Conservation (phyloP, 37 sponge, comb jelly and placozoan species). For the Spongilla lacustris region DNA sequence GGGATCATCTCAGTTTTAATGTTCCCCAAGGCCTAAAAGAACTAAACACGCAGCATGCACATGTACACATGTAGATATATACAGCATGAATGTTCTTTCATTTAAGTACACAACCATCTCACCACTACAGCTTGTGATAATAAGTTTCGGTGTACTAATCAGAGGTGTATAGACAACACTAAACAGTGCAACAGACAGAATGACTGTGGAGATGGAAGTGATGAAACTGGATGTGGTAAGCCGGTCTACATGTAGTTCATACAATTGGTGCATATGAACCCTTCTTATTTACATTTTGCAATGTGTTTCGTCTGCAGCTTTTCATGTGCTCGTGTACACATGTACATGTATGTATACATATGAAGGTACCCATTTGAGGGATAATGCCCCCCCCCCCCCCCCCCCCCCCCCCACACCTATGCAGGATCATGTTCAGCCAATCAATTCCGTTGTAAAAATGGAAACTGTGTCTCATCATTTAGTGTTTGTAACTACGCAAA, state of each 20-base stretch:
- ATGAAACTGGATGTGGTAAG: not conserved
- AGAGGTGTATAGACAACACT: not conserved
- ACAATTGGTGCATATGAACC: too few relatives aligned
- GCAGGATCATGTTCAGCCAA: not conserved
- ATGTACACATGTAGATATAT: too few relatives aligned
- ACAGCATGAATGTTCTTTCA: not conserved
- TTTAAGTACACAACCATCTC: not conserved
- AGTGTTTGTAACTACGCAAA: not conserved
- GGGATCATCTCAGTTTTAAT: too few relatives aligned
- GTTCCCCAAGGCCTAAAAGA: too few relatives aligned
- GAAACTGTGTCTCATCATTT: not conserved
- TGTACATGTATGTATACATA: not conserved
- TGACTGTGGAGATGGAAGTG: not conserved
- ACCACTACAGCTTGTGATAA: not conserved
- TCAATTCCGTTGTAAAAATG: not conserved
- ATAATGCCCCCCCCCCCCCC: not conserved
- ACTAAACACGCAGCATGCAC: too few relatives aligned
- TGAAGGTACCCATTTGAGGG: not conserved
- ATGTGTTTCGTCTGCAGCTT: too few relatives aligned
- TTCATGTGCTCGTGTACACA: too few relatives aligned
- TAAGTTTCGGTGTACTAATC: not conserved
- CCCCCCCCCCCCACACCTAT: not conserved
- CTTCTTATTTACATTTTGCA: too few relatives aligned
- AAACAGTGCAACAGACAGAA: not conserved
- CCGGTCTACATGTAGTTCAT: too few relatives aligned